Conservation (phyloP, 2,113 vertebrate species). For the Spea bombifrons region DNA sequence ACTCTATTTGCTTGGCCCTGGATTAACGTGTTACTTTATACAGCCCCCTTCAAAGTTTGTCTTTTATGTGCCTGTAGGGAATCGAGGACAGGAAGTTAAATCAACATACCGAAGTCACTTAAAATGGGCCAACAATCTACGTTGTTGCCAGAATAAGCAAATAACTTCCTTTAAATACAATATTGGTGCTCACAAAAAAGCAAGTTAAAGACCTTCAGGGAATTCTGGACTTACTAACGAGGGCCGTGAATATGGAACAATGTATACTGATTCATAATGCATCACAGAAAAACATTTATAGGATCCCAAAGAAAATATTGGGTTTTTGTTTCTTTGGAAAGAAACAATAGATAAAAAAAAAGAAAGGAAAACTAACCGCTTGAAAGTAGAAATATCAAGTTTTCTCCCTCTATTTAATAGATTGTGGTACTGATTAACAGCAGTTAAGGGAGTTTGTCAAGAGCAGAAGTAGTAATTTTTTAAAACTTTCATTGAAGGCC, state of each 20-base stretch:
- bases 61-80: conserved; percentile 29
- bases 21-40: not conserved
- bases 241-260: not conserved
- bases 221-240: not conserved
- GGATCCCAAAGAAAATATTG: not conserved
- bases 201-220: conserved; percentile 5
- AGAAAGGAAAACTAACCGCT: no score
- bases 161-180: conserved; percentile 43
- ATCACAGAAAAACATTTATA: not conserved
- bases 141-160: conserved; percentile 37
- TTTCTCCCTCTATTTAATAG: no score
- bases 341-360: no score
- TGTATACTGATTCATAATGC: not conserved
- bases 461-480: no score
- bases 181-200: conserved; percentile 7
- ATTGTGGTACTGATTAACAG: no score
- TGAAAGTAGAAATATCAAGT: no score
- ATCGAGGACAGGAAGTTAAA: conserved; percentile 44
- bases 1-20: no score
- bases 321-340: not conserved
- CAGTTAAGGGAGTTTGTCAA: no score
- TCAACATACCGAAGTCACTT: conserved; percentile 39
- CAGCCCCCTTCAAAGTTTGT: not conserved
- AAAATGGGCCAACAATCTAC: conserved; percentile 23
- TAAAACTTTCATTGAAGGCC: no score